Base-by-base conservation (phyloP, 1,140 invertebrate genomes). In the Hylyphantes graminicola region DNA sequence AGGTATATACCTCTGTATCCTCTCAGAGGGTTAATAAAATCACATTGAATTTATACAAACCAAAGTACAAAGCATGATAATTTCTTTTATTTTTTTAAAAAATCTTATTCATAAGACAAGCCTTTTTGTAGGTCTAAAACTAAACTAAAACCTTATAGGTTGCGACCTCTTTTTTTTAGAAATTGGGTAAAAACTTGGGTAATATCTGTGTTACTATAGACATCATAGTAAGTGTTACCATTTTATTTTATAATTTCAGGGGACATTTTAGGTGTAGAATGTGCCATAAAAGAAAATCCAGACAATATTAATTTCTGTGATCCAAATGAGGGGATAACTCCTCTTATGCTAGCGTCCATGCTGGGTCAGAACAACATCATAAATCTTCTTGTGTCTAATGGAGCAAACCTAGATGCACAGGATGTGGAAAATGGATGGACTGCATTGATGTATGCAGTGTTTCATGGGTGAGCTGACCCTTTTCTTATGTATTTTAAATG, bases 301-400 rank as follows among this genome's bases (percentile, higher is more conserved):
- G 35, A 55, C n/a, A 64, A 35, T 35, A 19, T 48, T 53, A 76
- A 78, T 79, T 13, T 48, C 50, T 21, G 35, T 81, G 35, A 88
- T 19, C 87, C 88, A 11, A 87, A 89, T 54, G 90, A 90, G 87
- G 90, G 90, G 21, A 89, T 96, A 89, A 98, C 97, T 84, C 97
- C 97, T 21, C 91, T 98, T 85, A 98, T 99, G 97, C 97, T 98
- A 90, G 97, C 97, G 83, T 95, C 97, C 54, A 96, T 94, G 88
- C 95, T 96, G 76, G 97, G 97, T 9, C 96, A 97, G 92, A 93
- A 96, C 86, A 96, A 98, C 89, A 98, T 98, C 88, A 97, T 98
- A 51, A 93, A 94, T 87, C 92, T 98, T 72, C 92, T 99, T 80
- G 93, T 98, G 79, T 93, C 93, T 87, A 96, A 98, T 91, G 94